Evolutionary conservation across 2,888 invertebrate species (phyloP).

Genomic region (Amphipyra berbera): DNA sequence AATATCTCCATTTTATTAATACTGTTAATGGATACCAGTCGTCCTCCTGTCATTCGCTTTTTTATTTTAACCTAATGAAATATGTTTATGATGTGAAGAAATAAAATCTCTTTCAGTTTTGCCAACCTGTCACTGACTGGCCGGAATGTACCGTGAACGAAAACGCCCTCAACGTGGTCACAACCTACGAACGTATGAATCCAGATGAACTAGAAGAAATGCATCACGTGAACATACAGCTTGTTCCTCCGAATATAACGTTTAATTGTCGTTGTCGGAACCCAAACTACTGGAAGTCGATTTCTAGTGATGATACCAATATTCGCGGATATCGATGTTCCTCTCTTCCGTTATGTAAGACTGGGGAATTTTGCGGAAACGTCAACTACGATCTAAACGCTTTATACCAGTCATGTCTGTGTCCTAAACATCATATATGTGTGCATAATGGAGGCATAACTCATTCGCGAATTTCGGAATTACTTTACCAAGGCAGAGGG

Average conservation of each 20-base stretch:
- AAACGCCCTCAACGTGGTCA: slow-evolving; percentile 76
- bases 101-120: slow-evolving; percentile 81
- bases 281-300: slow-evolving; percentile 87
- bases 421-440: slow-evolving; percentile 90
- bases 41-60: no score
- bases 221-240: slow-evolving; percentile 79
- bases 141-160: slow-evolving; percentile 75
- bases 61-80: no score
- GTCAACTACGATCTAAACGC: slow-evolving; percentile 90
- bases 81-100: background rate
- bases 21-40: no score
- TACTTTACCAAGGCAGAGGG: slow-evolving; percentile 89
- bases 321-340: slow-evolving; percentile 80
- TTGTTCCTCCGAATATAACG: slow-evolving; percentile 80
- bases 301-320: slow-evolving; percentile 63
- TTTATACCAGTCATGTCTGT: slow-evolving; percentile 91
- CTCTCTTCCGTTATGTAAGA: slow-evolving; percentile 86
- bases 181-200: slow-evolving; percentile 73
- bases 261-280: slow-evolving; percentile 86
- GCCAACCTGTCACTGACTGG: slow-evolving; percentile 79
- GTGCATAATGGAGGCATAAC: slow-evolving; percentile 86
- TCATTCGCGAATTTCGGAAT: slow-evolving; percentile 83
- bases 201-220: slow-evolving; percentile 81
- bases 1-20: no score
- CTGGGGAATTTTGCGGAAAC: slow-evolving; percentile 91